Evolutionary conservation across 1,140 invertebrate genomes (phyloP), one percentile per base, ranked within the genome.

Genomic region (Drosophila guanche): DNA sequence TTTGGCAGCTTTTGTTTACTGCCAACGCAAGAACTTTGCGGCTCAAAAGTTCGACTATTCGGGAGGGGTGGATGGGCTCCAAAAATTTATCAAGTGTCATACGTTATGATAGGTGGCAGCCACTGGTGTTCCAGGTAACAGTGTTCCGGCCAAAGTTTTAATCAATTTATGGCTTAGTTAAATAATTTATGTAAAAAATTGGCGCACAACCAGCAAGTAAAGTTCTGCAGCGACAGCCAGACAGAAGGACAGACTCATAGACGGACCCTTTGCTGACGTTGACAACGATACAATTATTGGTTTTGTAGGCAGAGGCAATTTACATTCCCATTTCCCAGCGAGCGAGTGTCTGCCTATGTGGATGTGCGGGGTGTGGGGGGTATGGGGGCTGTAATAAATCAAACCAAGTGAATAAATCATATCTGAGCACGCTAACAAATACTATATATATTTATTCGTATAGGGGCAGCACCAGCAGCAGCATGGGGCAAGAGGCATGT

Each of bases 371-470:
- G n/a, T n/a, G n/a, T n/a, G n/a, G n/a, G n/a, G n/a, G n/a, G n/a
- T n/a, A n/a, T n/a, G n/a, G 1, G 63, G 61, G 68, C 70, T 81
- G 81, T 81, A 88, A 86, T 86, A 86, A 86, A 86, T 86, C 81
- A 86, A 86, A 86, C 81, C 78, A 86, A 86, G 81, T 86, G 83
- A 86, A 86, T 86, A 86, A 86, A 86, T 86, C 81, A 86, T 86
- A 86, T 78, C 81, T 78, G 80, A 47, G 70, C 56, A 53, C 27
- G 46, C 48, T 7, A 41, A 70, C 51, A 79, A 46, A 43, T 61
- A 41, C 20, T 29, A 57, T 48, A 66, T 27, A 51, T 48, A 66
- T 27, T 46, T 51, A 60, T 27, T 37, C 41, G 46, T 48, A 25
- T 50, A 45, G 54, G 50, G 37, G 54, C 16, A 20, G 16, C 16